Conservation (phyloP, 1,140 invertebrate genomes). For the Papilio polytes region DNA sequence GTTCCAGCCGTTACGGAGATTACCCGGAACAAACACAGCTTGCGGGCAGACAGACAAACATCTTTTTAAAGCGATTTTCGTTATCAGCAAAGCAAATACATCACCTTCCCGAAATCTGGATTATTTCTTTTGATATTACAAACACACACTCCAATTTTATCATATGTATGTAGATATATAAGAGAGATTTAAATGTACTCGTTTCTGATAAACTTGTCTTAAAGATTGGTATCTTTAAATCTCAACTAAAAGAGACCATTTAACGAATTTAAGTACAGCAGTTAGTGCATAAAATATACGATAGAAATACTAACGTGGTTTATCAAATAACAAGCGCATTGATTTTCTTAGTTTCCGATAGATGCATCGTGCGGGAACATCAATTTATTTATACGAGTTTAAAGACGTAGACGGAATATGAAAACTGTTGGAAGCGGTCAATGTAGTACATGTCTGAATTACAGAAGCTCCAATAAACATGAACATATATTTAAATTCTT, state of each 20-base stretch:
- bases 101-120: no score
- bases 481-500: neutral
- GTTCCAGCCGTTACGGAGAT: no score
- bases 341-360: neutral
- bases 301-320: neutral
- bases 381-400: neutral
- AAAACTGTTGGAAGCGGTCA: neutral
- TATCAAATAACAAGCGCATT: slow-evolving; percentile 1
- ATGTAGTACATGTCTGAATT: neutral
- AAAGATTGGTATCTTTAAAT: no score
- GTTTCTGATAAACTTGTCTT: neutral
- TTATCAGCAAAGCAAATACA: no score
- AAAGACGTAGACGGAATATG: neutral
- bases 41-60: no score
- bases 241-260: no score
- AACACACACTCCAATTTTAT: no score
- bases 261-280: no score
- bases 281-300: neutral
- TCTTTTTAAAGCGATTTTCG: no score
- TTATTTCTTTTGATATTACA: no score
- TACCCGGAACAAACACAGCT: no score
- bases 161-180: no score
- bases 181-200: neutral
- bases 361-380: neutral
- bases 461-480: neutral